Percentiles rank a stretch among this genome's conserved stretches.
These are phyloP conservation scores for Fabriciana adippe DNA, from an alignment of 2,888 invertebrate species.

Conservation along the genomic window DNA sequence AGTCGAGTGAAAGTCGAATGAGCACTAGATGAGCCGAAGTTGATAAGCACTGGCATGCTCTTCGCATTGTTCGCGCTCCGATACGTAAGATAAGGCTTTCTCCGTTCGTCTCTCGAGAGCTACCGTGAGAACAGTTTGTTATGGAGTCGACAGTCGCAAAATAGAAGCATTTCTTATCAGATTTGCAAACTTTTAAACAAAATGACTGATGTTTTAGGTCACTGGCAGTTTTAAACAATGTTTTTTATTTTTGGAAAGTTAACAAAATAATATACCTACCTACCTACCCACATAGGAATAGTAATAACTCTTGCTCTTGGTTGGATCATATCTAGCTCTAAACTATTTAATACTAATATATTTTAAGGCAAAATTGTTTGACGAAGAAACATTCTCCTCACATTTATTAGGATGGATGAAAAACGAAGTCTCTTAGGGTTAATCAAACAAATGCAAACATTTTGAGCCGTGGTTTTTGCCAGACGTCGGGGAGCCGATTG, in stretches of 20 bases:
- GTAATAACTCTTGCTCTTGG: no score
- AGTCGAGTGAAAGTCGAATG: constrained; percentile 71
- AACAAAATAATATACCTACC: no score
- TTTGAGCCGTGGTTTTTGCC: constrained; percentile 60
- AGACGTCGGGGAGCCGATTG: constrained; percentile 74
- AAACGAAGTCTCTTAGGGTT: constrained; percentile 50
- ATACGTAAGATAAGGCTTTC: constrained; percentile 78
- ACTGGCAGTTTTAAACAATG: constrained; percentile 5
- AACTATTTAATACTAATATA: no score
- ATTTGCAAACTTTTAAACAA: constrained; percentile 11
- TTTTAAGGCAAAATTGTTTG: neutral
- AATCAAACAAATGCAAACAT: constrained; percentile 64
- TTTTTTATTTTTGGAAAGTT: constrained; percentile 1
- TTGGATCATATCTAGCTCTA: no score
- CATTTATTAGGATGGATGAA: constrained; percentile 41
- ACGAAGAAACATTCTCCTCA: neutral
- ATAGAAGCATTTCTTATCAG: constrained; percentile 55
- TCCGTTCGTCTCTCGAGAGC: constrained; percentile 66
- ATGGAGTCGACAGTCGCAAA: constrained; percentile 62
- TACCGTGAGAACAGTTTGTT: constrained; percentile 73
- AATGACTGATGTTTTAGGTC: constrained; percentile 7
- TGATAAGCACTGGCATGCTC: constrained; percentile 77
- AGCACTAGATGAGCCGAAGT: constrained; percentile 66
- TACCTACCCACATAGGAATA: no score
- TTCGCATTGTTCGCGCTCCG: constrained; percentile 75